Conservation (phyloP, 2,888 invertebrate genomes). For the Heteromurus nitidus region DNA sequence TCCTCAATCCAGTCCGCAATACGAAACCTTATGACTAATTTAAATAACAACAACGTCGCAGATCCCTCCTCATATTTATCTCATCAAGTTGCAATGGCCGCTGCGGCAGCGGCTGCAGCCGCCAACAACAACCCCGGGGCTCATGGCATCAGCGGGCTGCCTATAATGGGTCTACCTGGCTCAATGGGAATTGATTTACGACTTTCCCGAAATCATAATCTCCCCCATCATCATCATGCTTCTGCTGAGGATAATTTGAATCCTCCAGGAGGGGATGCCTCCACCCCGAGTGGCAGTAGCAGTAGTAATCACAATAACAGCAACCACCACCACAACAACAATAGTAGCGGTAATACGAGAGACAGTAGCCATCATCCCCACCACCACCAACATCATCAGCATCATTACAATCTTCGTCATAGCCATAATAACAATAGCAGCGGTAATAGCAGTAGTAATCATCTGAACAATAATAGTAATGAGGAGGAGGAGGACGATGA, state of each 20-base stretch:
- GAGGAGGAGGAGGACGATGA: slow-evolving; percentile 46
- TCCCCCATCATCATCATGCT: not conserved
- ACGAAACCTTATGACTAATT: slow-evolving; percentile 59
- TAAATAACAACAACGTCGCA: slow-evolving; percentile 64
- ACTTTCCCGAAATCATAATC: slow-evolving; percentile 40
- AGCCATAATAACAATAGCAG: slow-evolving; percentile 42
- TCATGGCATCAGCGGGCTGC: slow-evolving; percentile 53
- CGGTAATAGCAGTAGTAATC: slow-evolving; percentile 50
- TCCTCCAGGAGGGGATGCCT: slow-evolving; percentile 42
- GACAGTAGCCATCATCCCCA: slow-evolving; percentile 11
- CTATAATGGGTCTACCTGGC: slow-evolving; percentile 61
- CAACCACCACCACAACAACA: slow-evolving; percentile 12
- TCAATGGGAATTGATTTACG: slow-evolving; percentile 70
- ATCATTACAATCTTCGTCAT: slow-evolving; percentile 56
- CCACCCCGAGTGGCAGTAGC: slow-evolving; percentile 52
- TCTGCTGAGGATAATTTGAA: slow-evolving; percentile 44
- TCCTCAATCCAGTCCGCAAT: slow-evolving; percentile 60
- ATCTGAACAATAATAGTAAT: slow-evolving; percentile 51
- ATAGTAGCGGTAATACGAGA: not conserved
- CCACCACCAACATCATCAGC: slow-evolving; percentile 8
- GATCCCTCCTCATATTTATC: slow-evolving; percentile 62
- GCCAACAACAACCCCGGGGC: slow-evolving; percentile 29
- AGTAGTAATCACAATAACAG: slow-evolving; percentile 39
- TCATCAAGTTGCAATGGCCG: slow-evolving; percentile 65
- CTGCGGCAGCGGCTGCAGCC: slow-evolving; percentile 55